Percentiles rank a stretch among this genome's conserved stretches.
phyloP scores from a whole-genome alignment of 2,113 vertebrate species.

The Tragelaphus imberbis region DNA sequence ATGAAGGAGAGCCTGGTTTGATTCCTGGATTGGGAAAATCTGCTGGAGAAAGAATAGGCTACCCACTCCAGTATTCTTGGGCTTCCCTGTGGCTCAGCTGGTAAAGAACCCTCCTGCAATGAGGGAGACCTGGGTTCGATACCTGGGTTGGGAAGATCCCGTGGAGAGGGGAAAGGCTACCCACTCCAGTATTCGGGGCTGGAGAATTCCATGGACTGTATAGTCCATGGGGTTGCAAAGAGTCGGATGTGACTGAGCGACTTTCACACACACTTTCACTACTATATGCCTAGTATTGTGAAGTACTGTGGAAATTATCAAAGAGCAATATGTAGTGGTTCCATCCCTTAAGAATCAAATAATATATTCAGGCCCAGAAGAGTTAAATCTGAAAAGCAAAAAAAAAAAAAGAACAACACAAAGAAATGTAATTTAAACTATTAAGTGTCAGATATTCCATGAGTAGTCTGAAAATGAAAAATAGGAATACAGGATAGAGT shows the following conservation, averaged over 20 bases:
- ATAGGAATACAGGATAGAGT: background rate
- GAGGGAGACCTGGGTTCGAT: background rate
- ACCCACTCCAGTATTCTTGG: background rate
- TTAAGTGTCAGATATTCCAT: background rate
- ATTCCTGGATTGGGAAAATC: background rate
- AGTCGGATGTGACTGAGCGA: background rate
- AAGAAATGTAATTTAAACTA: background rate
- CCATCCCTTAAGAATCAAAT: background rate
- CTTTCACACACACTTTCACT: background rate
- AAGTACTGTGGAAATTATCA: background rate
- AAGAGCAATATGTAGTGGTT: background rate
- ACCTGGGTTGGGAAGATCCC: background rate
- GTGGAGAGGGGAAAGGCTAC: background rate
- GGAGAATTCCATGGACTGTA: background rate
- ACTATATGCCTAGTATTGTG: background rate
- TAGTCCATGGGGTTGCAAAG: background rate
- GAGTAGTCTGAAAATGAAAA: slow-evolving; percentile 21
- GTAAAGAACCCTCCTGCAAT: background rate
- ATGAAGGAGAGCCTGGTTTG: background rate
- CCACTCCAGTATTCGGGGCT: background rate
- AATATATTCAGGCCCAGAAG: background rate
- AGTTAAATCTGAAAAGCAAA: slow-evolving; percentile 3
- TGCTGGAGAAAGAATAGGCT: background rate
- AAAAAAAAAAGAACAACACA: slow-evolving; percentile 1
- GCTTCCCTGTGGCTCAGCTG: background rate